phyloP scores from a whole-genome alignment of 1,140 invertebrate species.

The Eubasilissa regina region DNA sequence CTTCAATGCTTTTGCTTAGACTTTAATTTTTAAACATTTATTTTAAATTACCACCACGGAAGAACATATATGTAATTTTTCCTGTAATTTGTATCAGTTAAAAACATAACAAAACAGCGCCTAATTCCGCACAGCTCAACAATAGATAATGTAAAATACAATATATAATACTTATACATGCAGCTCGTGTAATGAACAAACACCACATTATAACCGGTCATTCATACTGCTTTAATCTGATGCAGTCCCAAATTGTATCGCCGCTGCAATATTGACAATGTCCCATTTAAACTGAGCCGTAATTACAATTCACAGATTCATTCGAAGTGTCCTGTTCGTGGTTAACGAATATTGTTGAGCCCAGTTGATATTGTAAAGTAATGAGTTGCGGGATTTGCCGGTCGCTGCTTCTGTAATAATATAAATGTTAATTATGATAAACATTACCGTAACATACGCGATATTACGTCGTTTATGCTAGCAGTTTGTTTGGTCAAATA shows the following conservation, averaged over 20 bases:
- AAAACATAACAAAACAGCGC: no score
- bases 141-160: no score
- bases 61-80: no score
- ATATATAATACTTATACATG: no score
- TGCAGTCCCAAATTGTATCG: constrained; percentile 44
- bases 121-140: no score
- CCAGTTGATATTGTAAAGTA: constrained; percentile 8
- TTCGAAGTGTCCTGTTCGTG: constrained; percentile 25
- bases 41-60: no score
- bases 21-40: no score
- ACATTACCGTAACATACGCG: no score
- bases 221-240: constrained; percentile 44
- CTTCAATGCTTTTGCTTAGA: no score
- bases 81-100: no score
- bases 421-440: constrained; percentile 10
- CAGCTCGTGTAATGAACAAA: background rate
- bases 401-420: constrained; percentile 34
- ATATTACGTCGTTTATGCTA: no score
- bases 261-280: constrained; percentile 43
- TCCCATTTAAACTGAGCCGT: constrained; percentile 41
- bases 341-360: constrained; percentile 24
- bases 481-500: no score
- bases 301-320: constrained; percentile 44
- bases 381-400: constrained; percentile 1
- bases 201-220: constrained; percentile 14